Conservation (phyloP, 2,113 vertebrate species). For the Centropristis striata region DNA sequence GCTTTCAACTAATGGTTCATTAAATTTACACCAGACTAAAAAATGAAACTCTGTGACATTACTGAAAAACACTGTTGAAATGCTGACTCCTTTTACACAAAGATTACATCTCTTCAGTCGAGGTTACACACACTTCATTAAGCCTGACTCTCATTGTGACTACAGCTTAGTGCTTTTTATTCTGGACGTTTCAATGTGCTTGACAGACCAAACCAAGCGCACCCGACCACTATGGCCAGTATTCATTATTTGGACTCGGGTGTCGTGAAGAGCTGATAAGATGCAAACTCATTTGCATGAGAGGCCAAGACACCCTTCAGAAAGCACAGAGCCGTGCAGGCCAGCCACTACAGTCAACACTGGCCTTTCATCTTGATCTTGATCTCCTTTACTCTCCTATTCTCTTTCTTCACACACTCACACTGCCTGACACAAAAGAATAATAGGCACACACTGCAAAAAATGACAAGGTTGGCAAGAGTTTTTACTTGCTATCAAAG, state of each 20-base stretch:
- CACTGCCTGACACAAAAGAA: conserved; percentile 25
- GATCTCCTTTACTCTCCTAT: conserved; percentile 36
- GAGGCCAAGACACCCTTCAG: conserved; percentile 63
- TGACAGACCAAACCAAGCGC: conserved; percentile 54
- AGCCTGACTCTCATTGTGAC: conserved; percentile 21
- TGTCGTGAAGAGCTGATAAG: conserved; percentile 52
- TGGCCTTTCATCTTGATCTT: conserved; percentile 54
- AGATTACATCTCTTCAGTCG: conserved; percentile 31
- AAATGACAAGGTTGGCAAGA: conserved; percentile 26
- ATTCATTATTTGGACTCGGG: conserved; percentile 63
- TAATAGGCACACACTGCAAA: conserved; percentile 27
- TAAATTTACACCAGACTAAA: not conserved
- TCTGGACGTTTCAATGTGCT: conserved; percentile 45
- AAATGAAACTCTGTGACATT: conserved; percentile 22
- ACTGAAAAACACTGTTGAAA: conserved; percentile 15
- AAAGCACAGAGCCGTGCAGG: conserved; percentile 44
- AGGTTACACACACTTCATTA: conserved; percentile 59
- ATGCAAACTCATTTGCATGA: conserved; percentile 69
- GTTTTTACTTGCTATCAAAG: conserved; percentile 31
- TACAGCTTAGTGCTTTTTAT: conserved; percentile 35
- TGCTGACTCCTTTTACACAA: conserved; percentile 9
- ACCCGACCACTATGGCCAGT: conserved; percentile 42
- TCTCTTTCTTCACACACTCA: conserved; percentile 48
- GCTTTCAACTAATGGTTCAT: conserved; percentile 19
- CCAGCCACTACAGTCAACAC: conserved; percentile 22